Conservation (phyloP, 2,888 invertebrate species). For the Schizaphis graminum region DNA sequence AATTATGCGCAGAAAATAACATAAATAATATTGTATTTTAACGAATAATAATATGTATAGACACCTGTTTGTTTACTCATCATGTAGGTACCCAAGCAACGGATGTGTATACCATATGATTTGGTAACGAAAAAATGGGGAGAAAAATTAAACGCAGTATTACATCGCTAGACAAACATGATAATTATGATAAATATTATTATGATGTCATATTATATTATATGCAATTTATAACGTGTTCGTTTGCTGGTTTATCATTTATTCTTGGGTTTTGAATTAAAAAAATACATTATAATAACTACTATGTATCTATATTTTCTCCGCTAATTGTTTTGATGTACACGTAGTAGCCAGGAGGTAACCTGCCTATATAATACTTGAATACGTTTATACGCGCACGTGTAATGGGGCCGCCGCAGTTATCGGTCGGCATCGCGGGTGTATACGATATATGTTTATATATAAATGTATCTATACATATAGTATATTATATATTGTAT, state of each 20-base stretch:
- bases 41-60: background rate
- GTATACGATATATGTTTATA: background rate
- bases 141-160: background rate
- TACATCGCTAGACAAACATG: background rate
- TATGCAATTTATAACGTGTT: slow-evolving; percentile 38
- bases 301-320: background rate
- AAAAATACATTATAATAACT: background rate
- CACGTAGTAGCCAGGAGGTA: background rate
- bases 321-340: background rate
- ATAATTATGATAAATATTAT: background rate
- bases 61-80: background rate
- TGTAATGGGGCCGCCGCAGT: background rate
- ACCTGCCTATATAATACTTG: background rate
- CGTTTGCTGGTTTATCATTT: slow-evolving; percentile 17
- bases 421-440: slow-evolving; percentile 23
- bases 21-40: slow-evolving; percentile 2
- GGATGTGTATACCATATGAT: background rate
- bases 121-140: background rate
- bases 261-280: background rate
- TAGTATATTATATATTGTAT: background rate
- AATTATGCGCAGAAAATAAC: slow-evolving; percentile 44
- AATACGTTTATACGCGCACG: background rate
- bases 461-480: background rate
- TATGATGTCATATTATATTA: background rate
- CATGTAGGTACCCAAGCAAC: background rate